A percentile compares a stretch with the other conserved stretches of the same genome.
These are phyloP conservation scores for Girardia tigrina DNA, from an alignment of 2,888 invertebrate species.

Conservation along the genomic window DNA sequence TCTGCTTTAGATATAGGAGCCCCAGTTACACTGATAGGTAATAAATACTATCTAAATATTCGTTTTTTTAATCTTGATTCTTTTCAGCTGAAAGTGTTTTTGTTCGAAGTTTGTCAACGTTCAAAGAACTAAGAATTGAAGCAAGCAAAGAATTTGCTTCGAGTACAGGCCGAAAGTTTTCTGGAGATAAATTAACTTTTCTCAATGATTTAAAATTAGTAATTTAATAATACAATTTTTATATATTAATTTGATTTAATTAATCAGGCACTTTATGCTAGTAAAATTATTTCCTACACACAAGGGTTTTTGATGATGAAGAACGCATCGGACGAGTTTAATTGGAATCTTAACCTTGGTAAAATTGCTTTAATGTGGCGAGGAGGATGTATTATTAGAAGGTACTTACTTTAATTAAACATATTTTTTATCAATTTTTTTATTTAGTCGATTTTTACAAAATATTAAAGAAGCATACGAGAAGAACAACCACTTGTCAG, in stretches of 20 bases:
- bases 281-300: constrained; percentile 94
- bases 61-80: background rate
- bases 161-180: constrained; percentile 49
- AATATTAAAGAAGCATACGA: constrained; percentile 84
- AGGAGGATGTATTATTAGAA: constrained; percentile 93
- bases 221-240: background rate
- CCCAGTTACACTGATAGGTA: constrained; percentile 84
- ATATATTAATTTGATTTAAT: background rate
- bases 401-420: constrained; percentile 52
- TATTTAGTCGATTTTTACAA: constrained; percentile 64
- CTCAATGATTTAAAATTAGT: constrained; percentile 2
- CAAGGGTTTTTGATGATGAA: constrained; percentile 80
- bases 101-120: constrained; percentile 78
- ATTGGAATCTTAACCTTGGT: constrained; percentile 90
- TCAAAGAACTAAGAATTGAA: constrained; percentile 69
- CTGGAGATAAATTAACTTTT: background rate
- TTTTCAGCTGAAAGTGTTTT: constrained; percentile 75
- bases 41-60: constrained; percentile 30
- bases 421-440: constrained; percentile 25
- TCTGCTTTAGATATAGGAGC: constrained; percentile 84
- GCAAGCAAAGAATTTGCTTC: constrained; percentile 63
- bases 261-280: constrained; percentile 75
- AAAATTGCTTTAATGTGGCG: constrained; percentile 98
- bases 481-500: constrained; percentile 68
- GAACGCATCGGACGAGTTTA: constrained; percentile 74